Percentiles rank a stretch among this genome's conserved stretches.
These are phyloP conservation scores for Dermolepida albohirtum DNA, from an alignment of 2,888 invertebrate genomes.

Conservation along the genomic window DNA sequence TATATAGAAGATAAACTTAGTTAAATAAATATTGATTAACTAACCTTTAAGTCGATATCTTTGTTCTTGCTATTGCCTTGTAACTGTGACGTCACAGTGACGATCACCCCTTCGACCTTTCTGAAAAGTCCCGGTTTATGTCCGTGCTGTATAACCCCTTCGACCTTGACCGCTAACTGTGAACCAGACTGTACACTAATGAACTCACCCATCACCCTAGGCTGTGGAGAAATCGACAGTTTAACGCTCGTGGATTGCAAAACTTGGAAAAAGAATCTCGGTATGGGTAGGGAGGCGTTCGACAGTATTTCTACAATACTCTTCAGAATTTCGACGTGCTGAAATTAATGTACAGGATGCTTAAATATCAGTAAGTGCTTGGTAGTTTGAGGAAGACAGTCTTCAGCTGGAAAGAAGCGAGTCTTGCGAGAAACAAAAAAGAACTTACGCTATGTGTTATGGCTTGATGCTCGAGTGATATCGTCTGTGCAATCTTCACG, in stretches of 20 bases:
- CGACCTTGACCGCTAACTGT: constrained; percentile 91
- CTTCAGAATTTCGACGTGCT: constrained; percentile 71
- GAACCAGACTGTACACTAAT: constrained; percentile 86
- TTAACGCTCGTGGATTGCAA: constrained; percentile 86
- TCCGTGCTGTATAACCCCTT: constrained; percentile 88
- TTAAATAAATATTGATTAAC: too few species aligned
- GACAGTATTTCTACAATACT: constrained; percentile 73
- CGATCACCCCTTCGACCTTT: constrained; percentile 76
- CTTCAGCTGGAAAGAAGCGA: too few species aligned
- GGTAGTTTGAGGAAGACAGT: too few species aligned
- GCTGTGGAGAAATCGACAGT: constrained; percentile 84
- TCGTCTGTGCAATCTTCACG: constrained; percentile 59
- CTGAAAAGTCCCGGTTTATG: constrained; percentile 76
- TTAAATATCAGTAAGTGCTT: too few species aligned
- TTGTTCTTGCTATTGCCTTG: constrained; percentile 64
- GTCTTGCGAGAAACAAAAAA: constrained; percentile 1
- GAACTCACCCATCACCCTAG: constrained; percentile 82
- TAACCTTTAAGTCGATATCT: constrained; percentile 60
- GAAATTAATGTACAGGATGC: constrained; percentile 24
- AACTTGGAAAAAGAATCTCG: constrained; percentile 86
- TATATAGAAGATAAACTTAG: too few species aligned
- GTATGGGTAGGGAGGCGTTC: constrained; percentile 75
- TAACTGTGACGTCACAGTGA: constrained; percentile 76
- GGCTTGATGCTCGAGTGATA: constrained; percentile 61
- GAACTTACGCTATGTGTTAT: constrained; percentile 65